Evolutionary conservation across 2,797 vertebrate genomes (phyloP).

Genomic region (Spinibarbus caldwelli): DNA sequence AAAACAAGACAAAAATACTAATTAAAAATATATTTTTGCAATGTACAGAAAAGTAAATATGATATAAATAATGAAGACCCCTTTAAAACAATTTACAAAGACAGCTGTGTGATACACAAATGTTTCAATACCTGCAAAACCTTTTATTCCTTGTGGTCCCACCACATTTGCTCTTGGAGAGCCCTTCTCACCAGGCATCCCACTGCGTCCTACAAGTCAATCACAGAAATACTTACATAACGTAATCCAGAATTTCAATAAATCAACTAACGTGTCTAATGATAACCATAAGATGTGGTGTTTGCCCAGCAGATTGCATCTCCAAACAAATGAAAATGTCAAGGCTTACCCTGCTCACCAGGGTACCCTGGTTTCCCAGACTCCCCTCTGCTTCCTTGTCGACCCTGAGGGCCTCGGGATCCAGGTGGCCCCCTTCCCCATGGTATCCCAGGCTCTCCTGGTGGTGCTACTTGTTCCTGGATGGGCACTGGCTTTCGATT

Average conservation of each 20-base stretch:
- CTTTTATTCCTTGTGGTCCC: conserved; percentile 76
- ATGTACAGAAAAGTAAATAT: background rate
- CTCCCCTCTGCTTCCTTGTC: conserved; percentile 70
- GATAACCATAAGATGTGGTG: background rate
- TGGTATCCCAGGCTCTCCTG: conserved; percentile 80
- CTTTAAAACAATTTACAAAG: background rate
- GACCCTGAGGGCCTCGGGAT: conserved; percentile 70
- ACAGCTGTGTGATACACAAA: background rate
- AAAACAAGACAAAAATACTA: background rate
- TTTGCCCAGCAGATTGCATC: background rate
- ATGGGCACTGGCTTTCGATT: conserved; percentile 78
- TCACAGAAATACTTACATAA: background rate
- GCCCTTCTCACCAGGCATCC: conserved; percentile 72
- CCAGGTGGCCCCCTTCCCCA: conserved; percentile 77
- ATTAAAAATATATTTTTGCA: background rate
- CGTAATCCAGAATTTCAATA: conserved; percentile 2
- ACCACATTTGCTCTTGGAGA: conserved; percentile 71
- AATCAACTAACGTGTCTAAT: background rate
- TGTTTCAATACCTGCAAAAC: conserved; percentile 73
- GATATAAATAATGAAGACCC: background rate
- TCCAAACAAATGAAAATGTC: background rate
- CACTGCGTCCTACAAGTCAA: conserved; percentile 71
- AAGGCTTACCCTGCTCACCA: conserved; percentile 79
- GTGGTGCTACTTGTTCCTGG: conserved; percentile 78
- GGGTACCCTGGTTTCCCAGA: conserved; percentile 77